Conservation (phyloP, 2,797 vertebrate species). For the Protosalanx chinensis region DNA sequence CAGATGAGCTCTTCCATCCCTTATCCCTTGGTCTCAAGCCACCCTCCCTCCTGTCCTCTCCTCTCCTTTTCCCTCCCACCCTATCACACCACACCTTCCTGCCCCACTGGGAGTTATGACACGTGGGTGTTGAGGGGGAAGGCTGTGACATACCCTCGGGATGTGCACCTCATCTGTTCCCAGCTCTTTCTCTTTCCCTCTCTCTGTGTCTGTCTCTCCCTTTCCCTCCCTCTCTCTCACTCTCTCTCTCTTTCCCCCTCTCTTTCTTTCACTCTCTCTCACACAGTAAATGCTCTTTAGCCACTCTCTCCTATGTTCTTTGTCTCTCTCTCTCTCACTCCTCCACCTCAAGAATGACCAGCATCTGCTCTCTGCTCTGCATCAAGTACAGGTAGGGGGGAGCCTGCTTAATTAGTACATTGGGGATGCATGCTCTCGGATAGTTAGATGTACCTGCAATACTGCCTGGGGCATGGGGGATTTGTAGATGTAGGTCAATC, state of each 20-base stretch:
- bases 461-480: not conserved
- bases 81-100: constrained; percentile 75
- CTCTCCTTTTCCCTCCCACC: constrained; percentile 54
- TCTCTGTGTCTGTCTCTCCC: not conserved
- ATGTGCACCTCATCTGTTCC: constrained; percentile 32
- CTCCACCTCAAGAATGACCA: constrained; percentile 81
- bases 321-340: constrained; percentile 65
- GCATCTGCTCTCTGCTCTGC: constrained; percentile 94
- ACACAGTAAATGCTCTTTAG: constrained; percentile 71
- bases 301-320: constrained; percentile 57
- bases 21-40: not conserved
- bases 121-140: constrained; percentile 35
- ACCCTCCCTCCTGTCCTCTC: not conserved
- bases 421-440: not conserved
- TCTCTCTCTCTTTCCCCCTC: constrained; percentile 14
- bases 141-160: constrained; percentile 52
- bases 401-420: constrained; percentile 29
- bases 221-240: constrained; percentile 6
- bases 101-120: constrained; percentile 84
- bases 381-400: constrained; percentile 92
- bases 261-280: constrained; percentile 5
- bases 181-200: constrained; percentile 11
- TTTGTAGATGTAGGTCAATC: constrained; percentile 8
- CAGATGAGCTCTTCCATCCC: constrained; percentile 20
- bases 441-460: not conserved